Conservation (phyloP, 1,140 invertebrate species). For the Daktulosphaira vitifoliae region DNA sequence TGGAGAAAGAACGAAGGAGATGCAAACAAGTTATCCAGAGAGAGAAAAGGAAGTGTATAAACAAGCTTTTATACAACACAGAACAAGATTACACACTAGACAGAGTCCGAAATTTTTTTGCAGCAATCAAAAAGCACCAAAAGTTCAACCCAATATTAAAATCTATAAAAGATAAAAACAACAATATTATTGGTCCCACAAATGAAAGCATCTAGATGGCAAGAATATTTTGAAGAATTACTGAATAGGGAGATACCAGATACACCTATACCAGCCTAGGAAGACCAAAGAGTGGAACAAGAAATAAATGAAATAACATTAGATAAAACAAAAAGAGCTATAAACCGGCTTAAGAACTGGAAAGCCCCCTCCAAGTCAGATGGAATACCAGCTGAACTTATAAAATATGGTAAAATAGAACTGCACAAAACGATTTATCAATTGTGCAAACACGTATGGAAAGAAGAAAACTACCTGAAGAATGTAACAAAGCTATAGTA, state of each 20-base stretch:
- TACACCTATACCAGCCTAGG: not conserved
- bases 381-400: slow-evolving; percentile 38
- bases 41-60: not conserved
- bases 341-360: slow-evolving; percentile 35
- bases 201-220: not conserved
- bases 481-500: slow-evolving; percentile 38
- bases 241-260: not conserved
- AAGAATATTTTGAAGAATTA: not conserved
- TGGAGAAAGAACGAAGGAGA: not conserved
- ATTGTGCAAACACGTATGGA: slow-evolving; percentile 19
- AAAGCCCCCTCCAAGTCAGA: slow-evolving; percentile 37
- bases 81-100: not conserved
- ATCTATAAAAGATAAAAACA: not conserved
- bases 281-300: not conserved
- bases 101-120: not conserved
- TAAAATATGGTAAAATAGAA: slow-evolving; percentile 34
- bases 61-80: not conserved
- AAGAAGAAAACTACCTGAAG: slow-evolving; percentile 36
- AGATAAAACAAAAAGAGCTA: slow-evolving; percentile 22
- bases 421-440: slow-evolving; percentile 33
- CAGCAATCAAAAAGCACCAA: not conserved
- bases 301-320: not conserved
- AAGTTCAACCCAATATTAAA: slow-evolving; percentile 7
- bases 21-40: not conserved
- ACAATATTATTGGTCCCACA: not conserved